Evolutionary conservation across 2,888 invertebrate species (phyloP), one percentile per base, ranked within the genome.

Genomic region (Caenorhabditis doughertyi): DNA sequence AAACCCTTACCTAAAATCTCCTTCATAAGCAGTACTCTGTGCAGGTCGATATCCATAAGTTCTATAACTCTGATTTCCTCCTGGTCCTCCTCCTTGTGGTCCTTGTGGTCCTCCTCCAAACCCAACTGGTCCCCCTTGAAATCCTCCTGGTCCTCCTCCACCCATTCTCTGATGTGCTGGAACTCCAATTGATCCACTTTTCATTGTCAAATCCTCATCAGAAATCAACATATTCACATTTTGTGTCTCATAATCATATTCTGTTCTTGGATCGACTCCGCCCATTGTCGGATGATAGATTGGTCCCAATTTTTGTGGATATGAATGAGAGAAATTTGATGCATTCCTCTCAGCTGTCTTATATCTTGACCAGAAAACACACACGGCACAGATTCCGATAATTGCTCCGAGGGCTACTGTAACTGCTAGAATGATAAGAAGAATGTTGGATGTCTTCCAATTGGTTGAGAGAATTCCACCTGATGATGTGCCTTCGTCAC

Each of bases 221-320:
- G 91, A 88, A 32, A 92, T 89, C n/a, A 90, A 88, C 87, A 92
- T 84, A 64, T 92, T 90, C 74, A 91, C 68, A 87, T 91, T 90
- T 89, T 91, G 82, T 7, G 81, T 81, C 70, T 81, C 81, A 44
- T 77, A 82, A 32, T 88, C 87, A 58, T 91, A 90, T 53, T 85
- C 82, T 23, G 86, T 83, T 56, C 90, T 84, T 49, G 85, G 85
- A 27, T 85, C 80, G 55, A 82, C 72, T 27, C 81, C 55, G 7
- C 29, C 55, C 56, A 85, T 71, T 29, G 79, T 83, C 21, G 87
- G 86, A 8, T 87, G 83, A 56, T 84, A 88, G 51, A 88, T 81
- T 3, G 87, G 85, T 11, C 88, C 90, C 67, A 90, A 70, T 44
- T 87, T 88, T 53, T 84, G 83, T 9, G 85, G 85, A 35, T 81